A percentile compares a stretch with the other conserved stretches of the same genome.
Conservation (phyloP, 2,888 invertebrate species). For the Eupithecia exiguata region DNA sequence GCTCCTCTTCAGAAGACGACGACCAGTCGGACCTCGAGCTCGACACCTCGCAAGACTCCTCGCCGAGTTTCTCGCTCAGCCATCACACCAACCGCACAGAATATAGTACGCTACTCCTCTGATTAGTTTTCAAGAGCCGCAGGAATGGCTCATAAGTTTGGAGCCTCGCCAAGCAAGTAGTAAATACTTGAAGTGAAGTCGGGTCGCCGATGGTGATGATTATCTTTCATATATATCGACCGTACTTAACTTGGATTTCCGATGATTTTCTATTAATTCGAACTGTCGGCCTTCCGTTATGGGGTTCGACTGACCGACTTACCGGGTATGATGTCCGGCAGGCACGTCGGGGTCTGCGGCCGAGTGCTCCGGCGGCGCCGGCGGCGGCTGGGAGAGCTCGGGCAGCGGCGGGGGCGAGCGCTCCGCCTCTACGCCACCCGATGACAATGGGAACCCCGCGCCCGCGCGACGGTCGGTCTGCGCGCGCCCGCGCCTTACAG, state of each 20-base stretch:
- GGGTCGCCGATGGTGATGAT: not conserved
- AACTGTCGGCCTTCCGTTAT: not conserved
- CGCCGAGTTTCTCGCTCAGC: conserved; percentile 53
- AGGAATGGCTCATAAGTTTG: not conserved
- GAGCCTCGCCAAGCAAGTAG: not conserved
- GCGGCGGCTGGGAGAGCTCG: conserved; percentile 56
- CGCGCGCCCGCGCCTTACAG: conserved; percentile 34
- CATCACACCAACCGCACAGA: conserved; percentile 52
- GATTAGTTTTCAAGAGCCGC: not conserved
- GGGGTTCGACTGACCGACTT: not conserved
- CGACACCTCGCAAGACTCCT: conserved; percentile 65
- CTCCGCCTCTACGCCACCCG: conserved; percentile 56
- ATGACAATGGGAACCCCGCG: conserved; percentile 65
- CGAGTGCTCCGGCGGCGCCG: conserved; percentile 16
- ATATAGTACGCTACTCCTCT: conserved; percentile 40
- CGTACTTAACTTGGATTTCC: not conserved
- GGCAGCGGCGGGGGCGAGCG: conserved; percentile 47
- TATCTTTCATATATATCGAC: not conserved
- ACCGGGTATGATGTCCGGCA: conserved; percentile 18
- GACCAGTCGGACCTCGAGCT: conserved; percentile 39
- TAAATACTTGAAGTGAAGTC: not conserved
- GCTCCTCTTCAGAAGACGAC: conserved; percentile 49
- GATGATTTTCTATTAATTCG: not conserved
- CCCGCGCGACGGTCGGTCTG: conserved; percentile 35
- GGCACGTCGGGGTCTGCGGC: conserved; percentile 42